Conservation (phyloP, 2,113 vertebrate genomes). For the Corythornis vintsioides region DNA sequence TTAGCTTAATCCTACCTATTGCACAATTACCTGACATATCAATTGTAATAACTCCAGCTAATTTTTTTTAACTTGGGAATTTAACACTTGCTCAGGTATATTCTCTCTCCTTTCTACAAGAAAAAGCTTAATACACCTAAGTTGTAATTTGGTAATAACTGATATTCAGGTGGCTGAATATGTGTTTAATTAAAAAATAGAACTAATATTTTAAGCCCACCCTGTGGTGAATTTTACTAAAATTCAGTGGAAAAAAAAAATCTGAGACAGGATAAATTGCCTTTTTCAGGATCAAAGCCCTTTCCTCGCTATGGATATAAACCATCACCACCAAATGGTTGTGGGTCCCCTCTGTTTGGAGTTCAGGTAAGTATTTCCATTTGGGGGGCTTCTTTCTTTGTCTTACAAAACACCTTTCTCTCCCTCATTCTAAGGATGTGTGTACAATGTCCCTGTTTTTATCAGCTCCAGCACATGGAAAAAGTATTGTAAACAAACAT, state of each 20-base stretch:
- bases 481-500: neutral
- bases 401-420: neutral
- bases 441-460: neutral
- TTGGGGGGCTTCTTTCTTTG: neutral
- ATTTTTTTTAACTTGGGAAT: neutral
- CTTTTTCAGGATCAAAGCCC: conserved; percentile 86
- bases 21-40: neutral
- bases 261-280: conserved; percentile 1
- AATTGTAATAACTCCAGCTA: neutral
- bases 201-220: neutral
- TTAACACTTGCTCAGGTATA: neutral
- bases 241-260: neutral
- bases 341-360: conserved; percentile 94
- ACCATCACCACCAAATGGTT: conserved; percentile 93
- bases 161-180: neutral
- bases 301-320: conserved; percentile 85
- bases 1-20: neutral
- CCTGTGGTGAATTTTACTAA: neutral
- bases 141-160: neutral
- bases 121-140: neutral
- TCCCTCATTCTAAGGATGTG: neutral
- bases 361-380: conserved; percentile 80
- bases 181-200: neutral
- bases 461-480: neutral
- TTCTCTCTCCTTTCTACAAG: neutral